Conservation (phyloP, 2,113 vertebrate species). For the Scopus umbretta region DNA sequence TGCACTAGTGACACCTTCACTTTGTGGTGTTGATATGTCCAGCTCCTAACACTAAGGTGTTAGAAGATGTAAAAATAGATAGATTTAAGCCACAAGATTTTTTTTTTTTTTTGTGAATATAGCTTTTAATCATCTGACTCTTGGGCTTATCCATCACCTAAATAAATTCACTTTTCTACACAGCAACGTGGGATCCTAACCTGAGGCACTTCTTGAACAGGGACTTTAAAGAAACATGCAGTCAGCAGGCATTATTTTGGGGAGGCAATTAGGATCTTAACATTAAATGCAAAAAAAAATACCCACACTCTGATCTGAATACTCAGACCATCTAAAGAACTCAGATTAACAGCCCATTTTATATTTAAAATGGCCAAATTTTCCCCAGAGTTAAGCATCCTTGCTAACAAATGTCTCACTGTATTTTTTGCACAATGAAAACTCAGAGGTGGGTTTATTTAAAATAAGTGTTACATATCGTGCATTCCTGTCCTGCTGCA, state of each 20-base stretch:
- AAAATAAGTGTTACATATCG: background rate
- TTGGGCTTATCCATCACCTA: background rate
- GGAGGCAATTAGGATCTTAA: background rate
- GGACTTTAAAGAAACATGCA: background rate
- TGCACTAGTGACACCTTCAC: background rate
- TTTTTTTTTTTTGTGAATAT: background rate
- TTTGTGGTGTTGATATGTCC: background rate
- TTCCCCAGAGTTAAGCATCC: background rate
- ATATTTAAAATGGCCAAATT: background rate
- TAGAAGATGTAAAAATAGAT: background rate
- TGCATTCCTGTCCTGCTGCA: background rate
- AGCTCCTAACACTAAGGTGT: background rate
- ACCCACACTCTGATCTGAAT: background rate
- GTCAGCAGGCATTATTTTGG: background rate
- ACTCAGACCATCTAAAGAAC: background rate
- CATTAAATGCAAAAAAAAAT: background rate
- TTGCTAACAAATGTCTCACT: background rate
- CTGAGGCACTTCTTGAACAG: background rate
- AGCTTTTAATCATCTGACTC: background rate
- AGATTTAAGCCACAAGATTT: background rate
- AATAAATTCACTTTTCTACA: background rate
- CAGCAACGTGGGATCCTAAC: background rate
- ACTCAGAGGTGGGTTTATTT: background rate
- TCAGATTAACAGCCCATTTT: background rate
- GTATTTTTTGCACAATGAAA: background rate